Conservation (phyloP, 2,797 vertebrate genomes). For the Glyptemys insculpta region DNA sequence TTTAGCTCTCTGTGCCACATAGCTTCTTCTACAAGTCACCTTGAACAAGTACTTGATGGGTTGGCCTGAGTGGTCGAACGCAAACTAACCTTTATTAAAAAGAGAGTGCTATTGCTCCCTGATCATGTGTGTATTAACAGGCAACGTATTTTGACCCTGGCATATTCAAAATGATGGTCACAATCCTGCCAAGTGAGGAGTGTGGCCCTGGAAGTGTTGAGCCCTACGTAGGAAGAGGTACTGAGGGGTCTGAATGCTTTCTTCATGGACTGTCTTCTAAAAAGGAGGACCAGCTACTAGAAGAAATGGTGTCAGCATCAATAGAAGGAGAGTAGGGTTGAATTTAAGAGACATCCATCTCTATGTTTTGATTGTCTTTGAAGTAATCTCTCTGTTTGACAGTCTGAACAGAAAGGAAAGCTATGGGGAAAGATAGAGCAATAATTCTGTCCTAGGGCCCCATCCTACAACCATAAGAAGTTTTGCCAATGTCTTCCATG, state of each 20-base stretch:
- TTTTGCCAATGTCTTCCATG: background rate
- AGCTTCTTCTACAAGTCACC: rapidly evolving
- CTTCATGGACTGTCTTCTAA: conserved; percentile 59
- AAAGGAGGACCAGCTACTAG: conserved; percentile 53
- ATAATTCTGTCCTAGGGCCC: background rate
- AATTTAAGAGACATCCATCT: conserved; percentile 57
- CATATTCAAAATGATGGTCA: conserved; percentile 12
- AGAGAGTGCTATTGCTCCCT: rapidly evolving
- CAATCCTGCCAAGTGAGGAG: background rate
- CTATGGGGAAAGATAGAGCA: background rate
- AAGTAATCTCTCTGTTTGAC: conserved; percentile 8
- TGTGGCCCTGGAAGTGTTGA: background rate
- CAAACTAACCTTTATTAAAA: background rate
- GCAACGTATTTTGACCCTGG: background rate
- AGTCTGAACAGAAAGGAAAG: conserved; percentile 17
- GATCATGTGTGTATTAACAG: background rate
- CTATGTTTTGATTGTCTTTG: conserved; percentile 62
- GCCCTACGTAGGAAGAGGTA: conserved; percentile 45
- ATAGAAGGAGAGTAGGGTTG: conserved; percentile 38
- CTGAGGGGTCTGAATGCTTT: conserved; percentile 54
- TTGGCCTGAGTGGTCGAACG: background rate
- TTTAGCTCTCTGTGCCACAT: background rate
- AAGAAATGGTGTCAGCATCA: conserved; percentile 31
- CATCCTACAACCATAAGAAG: background rate
- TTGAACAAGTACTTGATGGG: background rate